Conservation (phyloP, 2,888 invertebrate species). For the Scaptomyza parva region DNA sequence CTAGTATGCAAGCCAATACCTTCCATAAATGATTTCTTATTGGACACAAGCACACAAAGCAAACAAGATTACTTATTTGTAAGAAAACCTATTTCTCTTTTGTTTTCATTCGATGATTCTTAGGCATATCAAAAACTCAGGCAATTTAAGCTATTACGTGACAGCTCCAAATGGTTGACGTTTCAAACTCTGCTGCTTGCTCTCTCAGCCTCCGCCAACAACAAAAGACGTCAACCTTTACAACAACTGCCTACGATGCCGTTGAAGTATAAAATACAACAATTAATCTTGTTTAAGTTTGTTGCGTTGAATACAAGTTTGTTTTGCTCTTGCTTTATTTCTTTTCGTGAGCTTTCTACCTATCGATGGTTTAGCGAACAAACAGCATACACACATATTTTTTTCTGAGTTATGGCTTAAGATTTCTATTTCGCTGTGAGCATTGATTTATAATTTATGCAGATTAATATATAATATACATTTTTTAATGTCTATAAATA, state of each 20-base stretch:
- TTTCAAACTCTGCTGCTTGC: conserved; percentile 34
- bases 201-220: conserved; percentile 23
- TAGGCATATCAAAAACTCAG: conserved; percentile 11
- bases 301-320: conserved; percentile 37
- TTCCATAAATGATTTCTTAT: conserved; percentile 21
- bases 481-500: not conserved
- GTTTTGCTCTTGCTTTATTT: conserved; percentile 29
- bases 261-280: conserved; percentile 64
- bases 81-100: conserved; percentile 34
- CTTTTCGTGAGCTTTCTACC: conserved; percentile 25
- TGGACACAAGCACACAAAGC: conserved; percentile 13
- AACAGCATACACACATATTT: not conserved
- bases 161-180: conserved; percentile 35
- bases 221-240: conserved; percentile 42
- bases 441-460: not conserved
- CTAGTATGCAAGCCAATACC: conserved; percentile 17
- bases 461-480: not conserved
- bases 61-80: conserved; percentile 21
- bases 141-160: conserved; percentile 53
- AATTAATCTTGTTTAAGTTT: conserved; percentile 69
- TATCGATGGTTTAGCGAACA: conserved; percentile 24
- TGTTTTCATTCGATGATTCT: conserved; percentile 27
- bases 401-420: conserved; percentile 11
- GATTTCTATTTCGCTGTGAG: not conserved
- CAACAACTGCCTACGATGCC: conserved; percentile 60